phyloP scores from a whole-genome alignment of 2,888 invertebrate genomes.

The Biston betularia region DNA sequence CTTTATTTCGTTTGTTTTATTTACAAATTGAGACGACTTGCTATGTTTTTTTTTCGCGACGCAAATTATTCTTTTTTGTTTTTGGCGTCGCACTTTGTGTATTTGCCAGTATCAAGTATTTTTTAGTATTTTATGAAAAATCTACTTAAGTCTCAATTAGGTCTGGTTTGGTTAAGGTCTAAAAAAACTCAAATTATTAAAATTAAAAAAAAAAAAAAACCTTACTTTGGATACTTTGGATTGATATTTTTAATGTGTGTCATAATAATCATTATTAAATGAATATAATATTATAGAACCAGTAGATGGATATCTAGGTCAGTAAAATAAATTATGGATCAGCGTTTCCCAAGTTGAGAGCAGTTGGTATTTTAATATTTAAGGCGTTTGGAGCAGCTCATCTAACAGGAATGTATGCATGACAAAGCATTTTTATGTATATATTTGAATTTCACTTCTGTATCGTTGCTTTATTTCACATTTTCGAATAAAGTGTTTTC shows the following conservation, averaged over 20 bases:
- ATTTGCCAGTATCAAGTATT: background rate
- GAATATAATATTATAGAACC: background rate
- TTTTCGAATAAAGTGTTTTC: too few species aligned
- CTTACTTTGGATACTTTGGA: too few species aligned
- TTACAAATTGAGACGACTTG: conserved; percentile 38
- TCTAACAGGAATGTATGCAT: conserved; percentile 45
- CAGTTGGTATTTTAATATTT: conserved; percentile 41
- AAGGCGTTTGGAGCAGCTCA: conserved; percentile 41
- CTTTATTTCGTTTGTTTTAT: conserved; percentile 49
- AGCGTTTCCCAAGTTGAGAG: conserved; percentile 36
- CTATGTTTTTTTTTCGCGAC: background rate
- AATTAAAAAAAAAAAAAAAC: too few species aligned
- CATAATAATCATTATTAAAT: background rate
- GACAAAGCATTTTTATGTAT: conserved; percentile 31
- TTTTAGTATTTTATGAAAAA: too few species aligned
- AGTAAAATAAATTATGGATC: conserved; percentile 48
- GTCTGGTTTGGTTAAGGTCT: too few species aligned
- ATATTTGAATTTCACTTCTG: background rate
- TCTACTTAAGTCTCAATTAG: too few species aligned
- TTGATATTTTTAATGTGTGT: too few species aligned
- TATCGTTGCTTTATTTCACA: too few species aligned
- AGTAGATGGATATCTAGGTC: conserved; percentile 7
- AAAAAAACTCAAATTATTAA: too few species aligned
- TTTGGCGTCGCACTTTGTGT: background rate
- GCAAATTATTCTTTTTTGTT: background rate